Conservation (phyloP, 2,797 vertebrate species). For the Rhabdomys pumilio region DNA sequence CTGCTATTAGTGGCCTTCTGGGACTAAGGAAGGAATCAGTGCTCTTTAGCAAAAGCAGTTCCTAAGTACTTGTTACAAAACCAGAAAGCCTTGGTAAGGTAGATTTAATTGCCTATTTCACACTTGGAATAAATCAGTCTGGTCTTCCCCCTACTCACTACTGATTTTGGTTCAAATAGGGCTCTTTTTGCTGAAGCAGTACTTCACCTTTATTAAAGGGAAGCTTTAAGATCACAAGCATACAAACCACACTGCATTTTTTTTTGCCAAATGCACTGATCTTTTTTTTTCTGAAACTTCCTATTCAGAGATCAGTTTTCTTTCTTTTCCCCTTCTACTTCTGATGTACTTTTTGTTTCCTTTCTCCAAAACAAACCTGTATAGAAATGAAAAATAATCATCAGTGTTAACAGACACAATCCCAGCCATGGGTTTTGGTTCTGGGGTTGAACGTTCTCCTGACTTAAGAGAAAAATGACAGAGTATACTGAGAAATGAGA, state of each 20-base stretch:
- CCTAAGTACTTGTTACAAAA: background rate
- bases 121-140: background rate
- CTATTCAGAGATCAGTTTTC: background rate
- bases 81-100: background rate
- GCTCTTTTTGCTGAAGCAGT: background rate
- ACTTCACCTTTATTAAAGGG: conserved; percentile 4
- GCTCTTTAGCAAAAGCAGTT: background rate
- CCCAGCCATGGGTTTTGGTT: background rate
- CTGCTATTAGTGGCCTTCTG: background rate
- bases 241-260: background rate
- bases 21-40: background rate
- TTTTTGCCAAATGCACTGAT: background rate
- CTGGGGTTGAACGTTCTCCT: background rate
- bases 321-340: background rate
- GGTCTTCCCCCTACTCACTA: background rate
- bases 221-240: background rate
- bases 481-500: background rate
- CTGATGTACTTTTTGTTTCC: background rate
- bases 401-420: background rate
- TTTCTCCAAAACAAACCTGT: conserved; percentile 15
- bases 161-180: background rate
- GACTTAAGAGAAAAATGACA: background rate
- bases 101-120: background rate
- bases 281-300: background rate
- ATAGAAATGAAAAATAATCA: conserved; percentile 30